Base-by-base conservation (phyloP, 2,888 invertebrate species). In the Tachina fera region DNA sequence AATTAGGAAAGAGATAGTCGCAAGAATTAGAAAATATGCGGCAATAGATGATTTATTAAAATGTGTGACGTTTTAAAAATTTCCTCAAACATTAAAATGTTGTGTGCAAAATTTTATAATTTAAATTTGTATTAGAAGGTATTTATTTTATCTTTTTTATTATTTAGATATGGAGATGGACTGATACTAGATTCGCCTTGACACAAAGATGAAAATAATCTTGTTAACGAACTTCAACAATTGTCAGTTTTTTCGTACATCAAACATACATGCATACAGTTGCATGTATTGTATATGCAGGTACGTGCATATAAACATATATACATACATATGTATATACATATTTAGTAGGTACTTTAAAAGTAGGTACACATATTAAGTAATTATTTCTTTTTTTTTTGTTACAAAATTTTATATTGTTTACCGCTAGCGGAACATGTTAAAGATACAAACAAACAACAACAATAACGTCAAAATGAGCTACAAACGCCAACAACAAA, bases 351-450 rank as follows among this genome's bases (percentile, higher is more conserved):
- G 39, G 22, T 67, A 31, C 31, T 31, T 31, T 31, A 31, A 31
- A 6, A 31, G 9, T 10, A 31, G 8, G 2, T 31, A 65, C 11
- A 47, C 22, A 39, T 76, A 47, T 76, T 60, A 9, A 63, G 63
- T 19, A 43, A 63, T 43, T 47, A 10, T 47, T 74, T 74, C 9
- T 10, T 56, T 71, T 61, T 61, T 43, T 22, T 67, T 58, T 51
- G 39, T 53, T 75, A 76, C 22, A 70, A 76, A 70, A 58, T 63
- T 51, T 70, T 63, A 13, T 22, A 14, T 65, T 82, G 65, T 82
- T 82, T 65, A 76, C 82, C 41, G 82, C 71, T 71, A 75, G 16
- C 43, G 68, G 14, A 43, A 76, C 58, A 51, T 71, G n/a, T 58
- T 60, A 43, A 77, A 65, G 39, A 51, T 72, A 65, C 71, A 71